Evolutionary conservation across 2,888 invertebrate species (phyloP).

Genomic region (Mycogona germanica): DNA sequence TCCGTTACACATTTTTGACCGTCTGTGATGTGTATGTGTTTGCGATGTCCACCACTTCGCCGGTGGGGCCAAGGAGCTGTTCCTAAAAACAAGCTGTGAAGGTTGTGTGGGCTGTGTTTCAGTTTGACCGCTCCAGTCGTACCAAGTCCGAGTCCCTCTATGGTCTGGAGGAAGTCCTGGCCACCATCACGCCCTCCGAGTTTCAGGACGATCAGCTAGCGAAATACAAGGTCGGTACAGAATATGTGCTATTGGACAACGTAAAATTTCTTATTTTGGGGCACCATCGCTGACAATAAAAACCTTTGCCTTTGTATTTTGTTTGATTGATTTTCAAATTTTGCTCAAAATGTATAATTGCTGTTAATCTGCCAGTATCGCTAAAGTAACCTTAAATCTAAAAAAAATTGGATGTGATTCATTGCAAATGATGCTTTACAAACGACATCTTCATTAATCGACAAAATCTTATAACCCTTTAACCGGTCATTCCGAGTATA

Average conservation of each 20-base stretch:
- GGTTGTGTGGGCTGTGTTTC: constrained; percentile 22
- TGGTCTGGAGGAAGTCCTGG: constrained; percentile 41
- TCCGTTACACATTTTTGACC: too few species aligned
- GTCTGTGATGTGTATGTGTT: neutral
- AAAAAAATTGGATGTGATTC: too few species aligned
- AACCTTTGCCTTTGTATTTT: too few species aligned
- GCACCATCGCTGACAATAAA: too few species aligned
- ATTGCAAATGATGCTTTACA: too few species aligned
- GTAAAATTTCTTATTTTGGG: too few species aligned
- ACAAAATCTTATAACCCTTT: too few species aligned
- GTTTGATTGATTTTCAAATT: neutral
- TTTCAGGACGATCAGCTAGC: constrained; percentile 42
- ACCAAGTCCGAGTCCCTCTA: constrained; percentile 39
- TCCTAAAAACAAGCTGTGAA: constrained; percentile 18
- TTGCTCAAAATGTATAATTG: neutral
- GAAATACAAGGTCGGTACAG: constrained; percentile 35
- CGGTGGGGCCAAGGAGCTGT: constrained; percentile 15
- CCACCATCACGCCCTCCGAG: constrained; percentile 39
- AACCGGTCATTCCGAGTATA: too few species aligned
- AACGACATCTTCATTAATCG: too few species aligned
- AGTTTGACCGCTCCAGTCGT: constrained; percentile 42
- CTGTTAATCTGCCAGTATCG: neutral
- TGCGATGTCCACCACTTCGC: constrained; percentile 8
- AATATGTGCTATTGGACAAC: too few species aligned
- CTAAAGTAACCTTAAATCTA: too few species aligned